A percentile compares a stretch with the other conserved stretches of the same genome.
phyloP scores from a whole-genome alignment of 1,140 invertebrate genomes.

The Planococcus citri region DNA sequence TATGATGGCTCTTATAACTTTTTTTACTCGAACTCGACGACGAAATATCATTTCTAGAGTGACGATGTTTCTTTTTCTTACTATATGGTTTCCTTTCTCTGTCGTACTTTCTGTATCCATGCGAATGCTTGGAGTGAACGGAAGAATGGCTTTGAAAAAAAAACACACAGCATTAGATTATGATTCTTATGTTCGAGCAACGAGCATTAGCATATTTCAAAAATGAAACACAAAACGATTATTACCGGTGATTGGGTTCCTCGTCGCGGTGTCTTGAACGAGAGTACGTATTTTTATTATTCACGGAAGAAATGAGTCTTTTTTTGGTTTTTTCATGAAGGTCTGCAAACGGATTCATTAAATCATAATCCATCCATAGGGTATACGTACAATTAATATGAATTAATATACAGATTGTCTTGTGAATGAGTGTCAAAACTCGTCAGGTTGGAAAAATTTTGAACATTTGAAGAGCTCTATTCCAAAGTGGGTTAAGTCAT shows the following conservation, averaged over 20 bases:
- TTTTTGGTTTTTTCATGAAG: background rate
- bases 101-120: background rate
- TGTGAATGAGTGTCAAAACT: too few relatives aligned
- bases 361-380: too few relatives aligned
- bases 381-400: too few relatives aligned
- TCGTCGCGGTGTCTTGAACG: background rate
- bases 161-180: too few relatives aligned
- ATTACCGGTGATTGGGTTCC: background rate
- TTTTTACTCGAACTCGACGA: constrained; percentile 9
- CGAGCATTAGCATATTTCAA: background rate
- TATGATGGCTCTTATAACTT: background rate
- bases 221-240: background rate
- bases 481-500: too few relatives aligned
- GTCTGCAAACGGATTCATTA: background rate
- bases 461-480: too few relatives aligned
- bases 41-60: background rate
- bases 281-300: background rate
- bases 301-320: background rate
- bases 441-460: too few relatives aligned
- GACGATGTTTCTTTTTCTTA: background rate
- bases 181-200: too few relatives aligned
- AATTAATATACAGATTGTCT: too few relatives aligned
- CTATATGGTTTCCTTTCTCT: background rate
- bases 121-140: background rate
- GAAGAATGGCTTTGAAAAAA: background rate